Base-by-base conservation (phyloP, 2,888 invertebrate genomes). In the Sepiola atlantica region DNA sequence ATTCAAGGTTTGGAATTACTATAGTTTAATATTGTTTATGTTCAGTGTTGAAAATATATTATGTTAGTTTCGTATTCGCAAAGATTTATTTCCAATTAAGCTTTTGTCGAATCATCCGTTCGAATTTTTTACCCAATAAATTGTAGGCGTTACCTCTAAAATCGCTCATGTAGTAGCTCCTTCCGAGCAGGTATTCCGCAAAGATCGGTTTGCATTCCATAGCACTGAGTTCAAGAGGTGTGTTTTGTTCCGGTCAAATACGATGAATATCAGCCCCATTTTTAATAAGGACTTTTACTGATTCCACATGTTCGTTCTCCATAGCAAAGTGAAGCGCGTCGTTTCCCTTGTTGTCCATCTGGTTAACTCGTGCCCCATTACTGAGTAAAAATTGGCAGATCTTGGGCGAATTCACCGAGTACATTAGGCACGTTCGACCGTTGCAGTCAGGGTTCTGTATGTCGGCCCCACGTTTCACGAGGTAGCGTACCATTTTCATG, bases 241-340 rank as follows among this genome's bases (percentile, higher is more conserved):
- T 92, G 16, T 45, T 92, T 2, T n/a, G 54, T 45, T 92, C 24
- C 1, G 45, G 28, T 1, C 45, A 24, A 16, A n/a, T 55, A 12
- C 92, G 28, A 16, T 28, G 24, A 55, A 92, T 35, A 92, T 92
- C 54, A 45, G n/a, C n/a, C 1, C 45, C 45, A 12, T n/a, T 28
- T 92, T 45, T 92, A 12, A 92, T 55, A 0, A 92, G 32, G 2
- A 92, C 18, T 18, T 92, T 55, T 6, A 92, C 92, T 12, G 92
- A n/a, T 92, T 92, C 55, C 8, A 55, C n/a, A 8, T 92, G 18
- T 0, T 54, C 92, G 18, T 55, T 35, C 18, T 35, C 12, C 54
- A 92, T 92, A 12, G 92, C 92, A 55, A 92, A 92, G 28, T 92
- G 92, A 0, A 92, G 54, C 28, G 92, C 92, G 28, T 92, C 92